Conservation (phyloP, 2,888 invertebrate genomes). For the Pandemis heparana region DNA sequence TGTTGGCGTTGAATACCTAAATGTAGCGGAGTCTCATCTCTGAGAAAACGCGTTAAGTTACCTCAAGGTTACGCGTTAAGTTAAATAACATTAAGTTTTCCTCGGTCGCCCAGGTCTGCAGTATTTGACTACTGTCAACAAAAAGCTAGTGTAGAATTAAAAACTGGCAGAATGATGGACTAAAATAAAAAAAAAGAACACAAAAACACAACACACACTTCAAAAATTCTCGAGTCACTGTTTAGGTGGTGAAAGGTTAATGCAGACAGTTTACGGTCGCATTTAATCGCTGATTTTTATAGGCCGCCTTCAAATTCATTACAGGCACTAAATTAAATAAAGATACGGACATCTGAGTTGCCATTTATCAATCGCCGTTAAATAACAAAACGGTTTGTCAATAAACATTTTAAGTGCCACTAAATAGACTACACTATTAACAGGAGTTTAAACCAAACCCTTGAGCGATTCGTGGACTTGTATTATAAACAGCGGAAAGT, state of each 20-base stretch:
- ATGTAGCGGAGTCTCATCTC: no score
- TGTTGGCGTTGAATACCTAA: no score
- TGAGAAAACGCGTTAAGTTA: no score
- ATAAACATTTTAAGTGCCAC: constrained; percentile 25
- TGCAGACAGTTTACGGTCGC: constrained; percentile 71
- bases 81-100: no score
- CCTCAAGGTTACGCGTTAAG: no score
- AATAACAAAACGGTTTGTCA: constrained; percentile 30
- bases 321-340: constrained; percentile 75
- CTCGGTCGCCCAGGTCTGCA: no score
- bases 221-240: background rate
- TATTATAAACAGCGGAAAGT: no score
- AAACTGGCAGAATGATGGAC: no score
- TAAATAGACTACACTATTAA: constrained; percentile 11
- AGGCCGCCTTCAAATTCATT: constrained; percentile 57
- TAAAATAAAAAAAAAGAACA: no score
- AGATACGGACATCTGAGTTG: constrained; percentile 53
- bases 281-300: constrained; percentile 71
- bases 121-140: no score
- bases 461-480: background rate
- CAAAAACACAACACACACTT: background rate
- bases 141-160: no score
- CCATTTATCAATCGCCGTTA: constrained; percentile 11
- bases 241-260: constrained; percentile 74
- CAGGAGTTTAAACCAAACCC: background rate